phyloP scores from a whole-genome alignment of 2,113 vertebrate genomes.

The Centropus bengalensis region DNA sequence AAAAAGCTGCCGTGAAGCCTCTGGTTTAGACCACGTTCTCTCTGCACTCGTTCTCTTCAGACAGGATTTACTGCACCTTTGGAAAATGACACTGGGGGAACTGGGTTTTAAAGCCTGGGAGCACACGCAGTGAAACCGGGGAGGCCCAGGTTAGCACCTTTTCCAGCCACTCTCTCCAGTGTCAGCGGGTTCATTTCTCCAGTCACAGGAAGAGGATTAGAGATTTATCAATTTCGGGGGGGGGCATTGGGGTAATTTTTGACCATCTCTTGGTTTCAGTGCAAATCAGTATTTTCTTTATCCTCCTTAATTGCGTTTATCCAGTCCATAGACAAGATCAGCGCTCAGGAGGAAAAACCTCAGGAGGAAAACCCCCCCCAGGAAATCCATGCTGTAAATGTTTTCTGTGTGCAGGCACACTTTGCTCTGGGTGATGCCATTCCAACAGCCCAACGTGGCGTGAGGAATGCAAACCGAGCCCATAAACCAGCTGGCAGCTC shows the following conservation, averaged over 20 bases:
- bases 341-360: background rate
- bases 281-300: background rate
- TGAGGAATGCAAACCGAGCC: background rate
- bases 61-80: background rate
- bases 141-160: background rate
- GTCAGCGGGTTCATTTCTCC: background rate
- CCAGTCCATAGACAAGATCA: background rate
- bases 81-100: background rate
- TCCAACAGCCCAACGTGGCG: background rate
- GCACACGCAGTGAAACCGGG: background rate
- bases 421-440: background rate
- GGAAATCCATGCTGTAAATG: background rate
- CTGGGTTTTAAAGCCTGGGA: background rate
- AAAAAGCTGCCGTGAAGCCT: background rate
- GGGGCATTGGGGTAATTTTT: background rate
- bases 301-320: background rate
- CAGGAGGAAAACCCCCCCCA: background rate
- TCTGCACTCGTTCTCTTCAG: background rate
- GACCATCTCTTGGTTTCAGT: background rate
- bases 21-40: background rate
- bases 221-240: background rate
- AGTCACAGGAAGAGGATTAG: background rate
- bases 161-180: background rate
- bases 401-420: fast-evolving
- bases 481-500: background rate